A percentile compares a stretch with the other conserved stretches of the same genome.
phyloP scores from a whole-genome alignment of 2,888 invertebrate genomes.

The Mythimna lalbum region DNA sequence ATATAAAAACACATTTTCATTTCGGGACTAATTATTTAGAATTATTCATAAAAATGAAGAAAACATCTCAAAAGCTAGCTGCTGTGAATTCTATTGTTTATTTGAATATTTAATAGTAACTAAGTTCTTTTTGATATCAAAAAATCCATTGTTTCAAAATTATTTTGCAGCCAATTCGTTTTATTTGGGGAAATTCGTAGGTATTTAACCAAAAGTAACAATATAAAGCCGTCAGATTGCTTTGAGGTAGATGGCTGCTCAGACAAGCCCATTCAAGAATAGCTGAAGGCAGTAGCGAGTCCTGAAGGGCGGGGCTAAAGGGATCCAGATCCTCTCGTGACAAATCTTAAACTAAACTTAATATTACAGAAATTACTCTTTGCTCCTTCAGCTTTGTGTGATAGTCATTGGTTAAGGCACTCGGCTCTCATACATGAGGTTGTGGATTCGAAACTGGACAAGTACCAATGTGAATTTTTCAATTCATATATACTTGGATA shows the following conservation, averaged over 20 bases:
- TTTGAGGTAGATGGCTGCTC: conserved; percentile 10
- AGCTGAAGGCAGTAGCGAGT: conserved; percentile 12
- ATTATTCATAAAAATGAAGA: conserved; percentile 59
- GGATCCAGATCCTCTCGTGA: too few species aligned
- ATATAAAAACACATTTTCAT: conserved; percentile 47
- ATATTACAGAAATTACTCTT: too few species aligned
- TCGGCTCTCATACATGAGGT: too few species aligned
- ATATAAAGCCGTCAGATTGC: conserved; percentile 1
- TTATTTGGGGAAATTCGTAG: neutral
- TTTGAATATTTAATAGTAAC: conserved; percentile 23
- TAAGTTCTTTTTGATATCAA: conserved; percentile 27
- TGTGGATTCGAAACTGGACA: too few species aligned
- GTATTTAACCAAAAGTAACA: conserved; percentile 17
- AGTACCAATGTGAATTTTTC: too few species aligned
- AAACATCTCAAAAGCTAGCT: conserved; percentile 28
- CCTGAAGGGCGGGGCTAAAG: too few species aligned
- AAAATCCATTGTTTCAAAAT: conserved; percentile 25
- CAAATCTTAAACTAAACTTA: too few species aligned
- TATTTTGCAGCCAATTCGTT: conserved; percentile 16
- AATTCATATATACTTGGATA: too few species aligned
- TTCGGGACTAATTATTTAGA: conserved; percentile 45
- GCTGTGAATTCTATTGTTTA: conserved; percentile 35
- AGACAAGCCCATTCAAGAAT: conserved; percentile 11
- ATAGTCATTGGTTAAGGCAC: too few species aligned
- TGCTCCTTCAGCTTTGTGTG: too few species aligned